These are phyloP conservation scores for Halocynthia aurantium DNA, from an alignment of 23 tunicate species.

Conservation along the genomic window DNA sequence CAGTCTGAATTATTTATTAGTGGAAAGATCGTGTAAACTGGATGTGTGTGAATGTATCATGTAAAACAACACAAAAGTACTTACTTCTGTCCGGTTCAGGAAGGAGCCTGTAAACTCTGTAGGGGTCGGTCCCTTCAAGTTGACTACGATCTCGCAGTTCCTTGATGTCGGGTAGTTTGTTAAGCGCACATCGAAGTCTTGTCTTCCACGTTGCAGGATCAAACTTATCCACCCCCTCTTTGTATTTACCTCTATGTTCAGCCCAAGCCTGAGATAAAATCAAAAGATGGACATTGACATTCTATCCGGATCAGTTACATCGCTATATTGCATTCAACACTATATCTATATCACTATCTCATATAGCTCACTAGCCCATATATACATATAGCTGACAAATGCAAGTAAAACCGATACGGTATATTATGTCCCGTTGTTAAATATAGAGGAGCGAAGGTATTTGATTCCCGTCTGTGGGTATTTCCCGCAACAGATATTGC, in stretches of 20 bases:
- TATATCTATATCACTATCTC: too few relatives aligned
- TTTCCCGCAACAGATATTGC: too few relatives aligned
- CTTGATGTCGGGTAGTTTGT: constrained; percentile 89
- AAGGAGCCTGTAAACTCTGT: constrained; percentile 77
- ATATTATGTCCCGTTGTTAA: too few relatives aligned
- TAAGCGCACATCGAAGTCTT: constrained; percentile 88
- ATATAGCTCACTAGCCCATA: too few relatives aligned
- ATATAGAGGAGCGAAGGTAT: too few relatives aligned
- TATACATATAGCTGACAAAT: too few relatives aligned
- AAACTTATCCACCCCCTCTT: constrained; percentile 77
- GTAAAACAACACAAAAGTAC: not conserved
- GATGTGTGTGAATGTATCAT: too few relatives aligned
- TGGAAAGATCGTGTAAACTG: not conserved
- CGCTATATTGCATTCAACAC: too few relatives aligned
- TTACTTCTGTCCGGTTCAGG: constrained; percentile 89
- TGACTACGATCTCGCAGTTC: constrained; percentile 63
- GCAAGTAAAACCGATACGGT: too few relatives aligned
- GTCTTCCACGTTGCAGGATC: constrained; percentile 98
- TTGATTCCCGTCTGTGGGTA: too few relatives aligned
- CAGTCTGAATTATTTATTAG: not conserved
- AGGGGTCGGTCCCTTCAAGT: constrained; percentile 89
- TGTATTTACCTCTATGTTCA: constrained; percentile 88
- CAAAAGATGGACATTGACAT: not conserved
- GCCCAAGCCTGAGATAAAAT: constrained; percentile 84
- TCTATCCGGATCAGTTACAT: too few relatives aligned